Evolutionary conservation across 2,888 invertebrate species (phyloP).

Genomic region (Glyphotaelius pellucidus): DNA sequence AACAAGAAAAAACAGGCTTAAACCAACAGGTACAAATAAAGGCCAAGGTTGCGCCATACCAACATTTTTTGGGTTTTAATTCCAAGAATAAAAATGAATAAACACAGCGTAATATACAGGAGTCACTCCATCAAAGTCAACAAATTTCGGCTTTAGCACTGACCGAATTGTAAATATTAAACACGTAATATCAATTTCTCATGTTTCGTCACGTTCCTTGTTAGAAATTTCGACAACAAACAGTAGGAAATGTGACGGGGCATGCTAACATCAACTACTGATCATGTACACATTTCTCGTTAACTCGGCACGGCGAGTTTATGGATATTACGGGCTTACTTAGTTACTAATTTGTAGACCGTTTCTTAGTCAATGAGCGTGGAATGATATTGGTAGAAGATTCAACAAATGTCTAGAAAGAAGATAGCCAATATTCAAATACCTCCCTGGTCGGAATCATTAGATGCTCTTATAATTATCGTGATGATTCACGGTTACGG

Average conservation of each 20-base stretch:
- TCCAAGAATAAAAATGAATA: not conserved
- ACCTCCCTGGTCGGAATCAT: too few relatives aligned
- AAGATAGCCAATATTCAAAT: too few relatives aligned
- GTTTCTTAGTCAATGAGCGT: not conserved
- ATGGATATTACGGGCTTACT: not conserved
- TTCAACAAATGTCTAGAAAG: not conserved
- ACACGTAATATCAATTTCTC: not conserved
- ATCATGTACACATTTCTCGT: not conserved
- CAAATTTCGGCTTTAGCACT: not conserved
- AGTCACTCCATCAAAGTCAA: not conserved
- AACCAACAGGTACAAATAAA: not conserved
- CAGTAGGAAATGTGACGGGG: not conserved
- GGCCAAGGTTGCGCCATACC: not conserved
- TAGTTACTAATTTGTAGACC: not conserved
- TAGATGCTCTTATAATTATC: too few relatives aligned
- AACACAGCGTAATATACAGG: not conserved
- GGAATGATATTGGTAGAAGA: not conserved
- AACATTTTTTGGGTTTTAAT: not conserved
- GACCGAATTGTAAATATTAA: conserved; percentile 9
- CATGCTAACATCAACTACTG: not conserved
- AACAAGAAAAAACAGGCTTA: not conserved
- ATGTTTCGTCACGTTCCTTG: conserved; percentile 17
- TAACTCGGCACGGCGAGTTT: not conserved
- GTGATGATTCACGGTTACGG: too few relatives aligned
- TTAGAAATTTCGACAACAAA: not conserved